Conservation (phyloP, 2,113 vertebrate genomes). For the Varanus salvator region DNA sequence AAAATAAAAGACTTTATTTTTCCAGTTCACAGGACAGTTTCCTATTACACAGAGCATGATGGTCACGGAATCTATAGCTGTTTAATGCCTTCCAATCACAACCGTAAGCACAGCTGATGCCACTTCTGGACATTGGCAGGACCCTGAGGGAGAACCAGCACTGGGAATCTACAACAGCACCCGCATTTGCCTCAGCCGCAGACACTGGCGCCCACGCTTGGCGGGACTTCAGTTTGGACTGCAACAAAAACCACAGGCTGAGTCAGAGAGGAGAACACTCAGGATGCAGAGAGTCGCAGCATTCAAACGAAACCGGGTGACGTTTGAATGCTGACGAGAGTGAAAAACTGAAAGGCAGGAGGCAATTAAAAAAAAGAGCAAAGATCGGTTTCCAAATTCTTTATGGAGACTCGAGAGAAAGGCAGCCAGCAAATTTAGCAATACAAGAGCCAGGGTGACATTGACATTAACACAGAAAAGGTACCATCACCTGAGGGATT, state of each 20-base stretch:
- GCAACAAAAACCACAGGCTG: background rate
- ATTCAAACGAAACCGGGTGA: background rate
- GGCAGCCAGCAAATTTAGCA: conserved; percentile 48
- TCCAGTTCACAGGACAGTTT: conserved; percentile 80
- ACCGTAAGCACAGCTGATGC: background rate
- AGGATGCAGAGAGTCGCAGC: background rate
- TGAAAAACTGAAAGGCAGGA: conserved; percentile 18
- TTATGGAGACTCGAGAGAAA: conserved; percentile 13
- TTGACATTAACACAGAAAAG: conserved; percentile 57
- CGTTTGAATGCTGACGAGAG: background rate
- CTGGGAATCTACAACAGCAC: background rate
- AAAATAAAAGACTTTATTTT: conserved; percentile 83
- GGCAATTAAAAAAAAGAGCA: background rate
- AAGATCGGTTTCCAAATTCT: conserved; percentile 5
- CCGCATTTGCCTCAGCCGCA: background rate
- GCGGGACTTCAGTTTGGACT: fast-evolving
- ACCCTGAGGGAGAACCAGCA: conserved; percentile 25
- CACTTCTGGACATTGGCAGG: conserved; percentile 29
- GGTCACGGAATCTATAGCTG: conserved; percentile 55
- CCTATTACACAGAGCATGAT: conserved; percentile 72
- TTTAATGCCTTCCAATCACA: conserved; percentile 53
- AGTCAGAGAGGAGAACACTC: background rate
- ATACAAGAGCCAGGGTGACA: conserved; percentile 60
- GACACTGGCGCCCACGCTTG: background rate
- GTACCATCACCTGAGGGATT: conserved; percentile 48